Percentiles rank a stretch among this genome's conserved stretches.
phyloP scores from a whole-genome alignment of 2,888 invertebrate genomes.

The Catotricha subobsoleta region DNA sequence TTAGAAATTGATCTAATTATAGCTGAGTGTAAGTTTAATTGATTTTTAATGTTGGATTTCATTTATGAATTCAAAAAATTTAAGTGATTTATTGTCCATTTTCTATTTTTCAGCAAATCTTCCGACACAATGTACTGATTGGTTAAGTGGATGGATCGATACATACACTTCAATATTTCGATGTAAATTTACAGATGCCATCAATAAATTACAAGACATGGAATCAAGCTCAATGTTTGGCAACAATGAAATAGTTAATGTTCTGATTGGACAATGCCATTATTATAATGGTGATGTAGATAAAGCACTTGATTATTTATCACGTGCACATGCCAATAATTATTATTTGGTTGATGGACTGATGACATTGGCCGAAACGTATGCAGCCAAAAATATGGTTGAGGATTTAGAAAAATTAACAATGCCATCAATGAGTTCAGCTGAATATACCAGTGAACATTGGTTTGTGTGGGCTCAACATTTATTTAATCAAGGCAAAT shows the following conservation, averaged over 20 bases:
- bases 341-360: slow-evolving; percentile 39
- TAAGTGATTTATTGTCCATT: not conserved
- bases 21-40: slow-evolving; percentile 8
- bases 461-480: slow-evolving; percentile 63
- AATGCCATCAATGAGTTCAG: slow-evolving; percentile 21
- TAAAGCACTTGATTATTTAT: slow-evolving; percentile 35
- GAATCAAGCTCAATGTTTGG: slow-evolving; percentile 45
- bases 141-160: slow-evolving; percentile 44
- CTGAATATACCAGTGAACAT: slow-evolving; percentile 43
- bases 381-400: slow-evolving; percentile 38
- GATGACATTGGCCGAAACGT: slow-evolving; percentile 40
- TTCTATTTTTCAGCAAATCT: slow-evolving; percentile 16
- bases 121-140: slow-evolving; percentile 26
- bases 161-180: slow-evolving; percentile 44
- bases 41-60: not conserved
- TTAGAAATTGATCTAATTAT: not conserved
- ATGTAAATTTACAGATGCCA: slow-evolving; percentile 48
- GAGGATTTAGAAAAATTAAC: slow-evolving; percentile 45
- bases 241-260: slow-evolving; percentile 47
- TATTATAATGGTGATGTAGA: slow-evolving; percentile 52
- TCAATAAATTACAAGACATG: slow-evolving; percentile 42
- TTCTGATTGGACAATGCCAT: slow-evolving; percentile 52
- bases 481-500: slow-evolving; percentile 38
- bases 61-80: not conserved
- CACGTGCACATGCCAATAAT: slow-evolving; percentile 34